phyloP scores from a whole-genome alignment of 2,888 invertebrate species.

The Trypoxylon attenuatum region DNA sequence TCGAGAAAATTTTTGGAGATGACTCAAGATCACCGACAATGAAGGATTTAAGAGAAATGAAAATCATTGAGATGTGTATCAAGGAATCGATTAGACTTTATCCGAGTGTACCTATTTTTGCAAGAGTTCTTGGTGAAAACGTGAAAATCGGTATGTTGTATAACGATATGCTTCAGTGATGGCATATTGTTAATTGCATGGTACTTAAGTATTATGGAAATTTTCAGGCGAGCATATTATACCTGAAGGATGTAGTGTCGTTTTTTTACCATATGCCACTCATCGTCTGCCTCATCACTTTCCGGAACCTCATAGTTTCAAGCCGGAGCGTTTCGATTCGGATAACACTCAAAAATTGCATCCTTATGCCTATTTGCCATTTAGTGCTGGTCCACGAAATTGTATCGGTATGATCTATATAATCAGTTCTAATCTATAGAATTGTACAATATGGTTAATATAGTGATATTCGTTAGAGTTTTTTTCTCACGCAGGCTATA shows the following conservation, averaged over 20 bases:
- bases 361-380: constrained; percentile 78
- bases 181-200: background rate
- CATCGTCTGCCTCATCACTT: constrained; percentile 78
- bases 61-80: constrained; percentile 66
- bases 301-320: constrained; percentile 77
- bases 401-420: constrained; percentile 73
- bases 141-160: constrained; percentile 62
- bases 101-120: constrained; percentile 68
- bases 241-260: constrained; percentile 76
- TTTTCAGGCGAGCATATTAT: constrained; percentile 27
- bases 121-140: constrained; percentile 64
- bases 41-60: constrained; percentile 62
- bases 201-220: background rate
- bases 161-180: no score
- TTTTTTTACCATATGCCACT: constrained; percentile 77
- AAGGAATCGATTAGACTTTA: constrained; percentile 69
- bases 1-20: constrained; percentile 57
- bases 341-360: constrained; percentile 76
- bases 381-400: constrained; percentile 79
- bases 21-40: constrained; percentile 53
- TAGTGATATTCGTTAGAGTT: background rate
- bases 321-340: constrained; percentile 78
- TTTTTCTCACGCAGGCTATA: constrained; percentile 75
- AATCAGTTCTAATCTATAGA: background rate
- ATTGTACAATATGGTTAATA: background rate